phyloP scores from a whole-genome alignment of 2,888 invertebrate genomes.

The Ophion ellenae region DNA sequence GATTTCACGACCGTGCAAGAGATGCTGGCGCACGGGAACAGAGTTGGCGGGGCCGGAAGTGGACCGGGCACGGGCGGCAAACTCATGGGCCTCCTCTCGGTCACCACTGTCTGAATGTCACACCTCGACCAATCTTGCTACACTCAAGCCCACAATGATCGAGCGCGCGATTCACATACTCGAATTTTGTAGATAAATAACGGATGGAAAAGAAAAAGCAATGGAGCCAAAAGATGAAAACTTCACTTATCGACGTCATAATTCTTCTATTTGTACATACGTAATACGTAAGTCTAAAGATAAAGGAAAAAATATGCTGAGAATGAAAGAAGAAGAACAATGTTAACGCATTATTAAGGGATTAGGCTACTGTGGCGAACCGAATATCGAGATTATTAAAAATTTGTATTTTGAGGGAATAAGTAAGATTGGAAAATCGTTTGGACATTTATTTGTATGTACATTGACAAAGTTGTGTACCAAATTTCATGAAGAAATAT shows the following conservation, averaged over 20 bases:
- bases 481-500: no score
- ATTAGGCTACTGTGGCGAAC: no score
- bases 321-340: slow-evolving; percentile 1
- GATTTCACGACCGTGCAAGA: slow-evolving; percentile 87
- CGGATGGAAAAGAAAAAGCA: slow-evolving; percentile 4
- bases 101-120: slow-evolving; percentile 84
- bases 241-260: slow-evolving; percentile 26
- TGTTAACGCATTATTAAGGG: no score
- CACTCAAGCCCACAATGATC: not conserved
- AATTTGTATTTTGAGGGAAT: no score
- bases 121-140: slow-evolving; percentile 10
- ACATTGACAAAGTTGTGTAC: no score
- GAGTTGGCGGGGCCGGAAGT: slow-evolving; percentile 76
- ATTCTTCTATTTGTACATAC: slow-evolving; percentile 56
- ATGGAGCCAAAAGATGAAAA: not conserved
- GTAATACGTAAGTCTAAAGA: slow-evolving; percentile 50
- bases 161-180: not conserved
- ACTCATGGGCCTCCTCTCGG: slow-evolving; percentile 86
- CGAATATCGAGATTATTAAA: no score
- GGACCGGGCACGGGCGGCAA: slow-evolving; percentile 84
- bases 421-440: no score
- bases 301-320: not conserved
- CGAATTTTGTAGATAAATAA: slow-evolving; percentile 39
- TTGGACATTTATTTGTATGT: no score
- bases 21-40: slow-evolving; percentile 85